Base-by-base conservation (phyloP, 2,888 invertebrate species). In the Hydrotaea diabolus region DNA sequence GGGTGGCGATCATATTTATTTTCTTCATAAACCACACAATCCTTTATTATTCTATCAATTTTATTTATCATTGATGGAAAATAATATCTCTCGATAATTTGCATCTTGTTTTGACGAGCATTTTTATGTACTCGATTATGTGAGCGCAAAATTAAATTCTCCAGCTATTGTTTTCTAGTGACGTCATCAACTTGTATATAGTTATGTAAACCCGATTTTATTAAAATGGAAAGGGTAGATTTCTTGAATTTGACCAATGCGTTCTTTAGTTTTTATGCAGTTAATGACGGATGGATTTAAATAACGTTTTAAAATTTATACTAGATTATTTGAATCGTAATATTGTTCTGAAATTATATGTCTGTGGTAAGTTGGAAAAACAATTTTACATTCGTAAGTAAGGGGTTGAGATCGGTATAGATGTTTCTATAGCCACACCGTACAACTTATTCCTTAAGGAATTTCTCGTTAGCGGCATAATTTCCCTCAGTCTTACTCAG, bases 401-500 rank as follows among this genome's bases (percentile, higher is more conserved):
- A 76, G 76, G 0, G 80, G 66, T 53, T 75, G 62, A 17, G 69
- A 21, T 82, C 78, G 15, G 78, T 71, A 43, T 53, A 80, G 13
- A 83, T 83, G 49, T 80, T 80, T 0, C 57, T 15, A 66, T 76
- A 31, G 36, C 53, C 5, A 73, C 26, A 17, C 69, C 79, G 21
- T 79, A 83, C 9, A 79, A 49, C 17, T 64, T 77, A 73, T 66
- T 74, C 36, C 79, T 39, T 9, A 80, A 43, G 11, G 62, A 53
- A 21, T 55, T 46, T 80, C 23, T 73, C 73, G 11, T 79, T 79
- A 15, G 79, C 39, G 5, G 64, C 79, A 39, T 73, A 79, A 53
- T 64, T n/a, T 49, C 79, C 76, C 21, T 83, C 77, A 19, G 77
- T 13, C 23, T 23, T 53, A 5, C 39, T 71, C 39, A 82, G 23